Conservation (phyloP, 2,797 vertebrate genomes). For the Peromyscus aztecus region DNA sequence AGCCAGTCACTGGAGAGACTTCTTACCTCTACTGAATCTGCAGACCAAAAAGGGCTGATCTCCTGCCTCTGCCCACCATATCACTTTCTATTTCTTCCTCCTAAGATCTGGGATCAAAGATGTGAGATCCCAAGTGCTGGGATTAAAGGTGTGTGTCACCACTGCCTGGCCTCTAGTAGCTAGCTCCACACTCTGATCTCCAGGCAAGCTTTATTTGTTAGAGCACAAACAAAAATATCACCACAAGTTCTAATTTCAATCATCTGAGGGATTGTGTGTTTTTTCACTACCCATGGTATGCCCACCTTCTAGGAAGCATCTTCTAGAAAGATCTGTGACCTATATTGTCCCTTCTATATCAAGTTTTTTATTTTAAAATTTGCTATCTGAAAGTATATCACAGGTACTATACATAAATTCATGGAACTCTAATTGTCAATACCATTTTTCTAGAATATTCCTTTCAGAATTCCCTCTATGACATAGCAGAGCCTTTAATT, state of each 20-base stretch:
- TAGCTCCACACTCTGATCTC: no score
- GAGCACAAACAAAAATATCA: no score
- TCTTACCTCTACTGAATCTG: no score
- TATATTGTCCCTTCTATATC: neutral
- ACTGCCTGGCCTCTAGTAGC: no score
- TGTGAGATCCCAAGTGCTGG: no score
- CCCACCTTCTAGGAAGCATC: neutral
- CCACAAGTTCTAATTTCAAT: neutral
- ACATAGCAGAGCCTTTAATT: neutral
- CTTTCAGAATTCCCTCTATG: neutral
- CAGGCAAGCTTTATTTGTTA: no score
- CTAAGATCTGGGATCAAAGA: no score
- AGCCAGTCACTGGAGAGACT: no score
- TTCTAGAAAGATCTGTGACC: neutral
- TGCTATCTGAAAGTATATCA: neutral
- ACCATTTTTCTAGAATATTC: neutral
- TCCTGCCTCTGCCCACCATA: no score
- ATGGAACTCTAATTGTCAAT: neutral
- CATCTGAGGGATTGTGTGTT: neutral
- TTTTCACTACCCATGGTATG: neutral
- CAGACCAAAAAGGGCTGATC: no score
- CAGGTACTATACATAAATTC: neutral
- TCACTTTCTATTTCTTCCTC: no score
- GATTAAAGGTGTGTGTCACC: no score
- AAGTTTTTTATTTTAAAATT: constrained; percentile 21